Evolutionary conservation across 2,113 vertebrate species (phyloP).

Genomic region (Brevimyrus niger): DNA sequence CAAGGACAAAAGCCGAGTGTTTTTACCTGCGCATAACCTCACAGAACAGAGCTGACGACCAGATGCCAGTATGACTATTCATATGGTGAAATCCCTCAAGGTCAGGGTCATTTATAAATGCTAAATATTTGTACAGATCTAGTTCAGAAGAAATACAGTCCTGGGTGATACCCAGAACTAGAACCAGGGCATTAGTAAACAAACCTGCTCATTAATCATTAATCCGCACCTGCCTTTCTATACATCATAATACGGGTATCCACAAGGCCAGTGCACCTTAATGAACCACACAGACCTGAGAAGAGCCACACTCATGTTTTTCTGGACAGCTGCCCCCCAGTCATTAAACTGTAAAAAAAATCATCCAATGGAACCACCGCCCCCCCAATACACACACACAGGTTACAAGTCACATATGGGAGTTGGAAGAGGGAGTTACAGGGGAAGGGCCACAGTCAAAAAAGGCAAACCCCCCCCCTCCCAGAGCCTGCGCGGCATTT

Average conservation of each 20-base stretch:
- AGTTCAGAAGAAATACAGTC: background rate
- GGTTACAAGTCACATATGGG: background rate
- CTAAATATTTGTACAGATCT: background rate
- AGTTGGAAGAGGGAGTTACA: background rate
- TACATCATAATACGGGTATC: background rate
- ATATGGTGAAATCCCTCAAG: conserved; percentile 4
- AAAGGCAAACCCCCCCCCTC: background rate
- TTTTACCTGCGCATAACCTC: background rate
- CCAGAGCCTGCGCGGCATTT: background rate
- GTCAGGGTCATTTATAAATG: background rate
- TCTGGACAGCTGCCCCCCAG: background rate
- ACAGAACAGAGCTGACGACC: background rate
- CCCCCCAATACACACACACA: too few relatives aligned
- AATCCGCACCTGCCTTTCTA: background rate
- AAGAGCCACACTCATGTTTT: background rate
- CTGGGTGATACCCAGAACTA: background rate
- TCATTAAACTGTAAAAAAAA: background rate
- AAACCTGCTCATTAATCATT: background rate
- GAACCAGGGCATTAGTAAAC: background rate
- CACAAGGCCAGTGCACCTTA: background rate
- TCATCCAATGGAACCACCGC: background rate
- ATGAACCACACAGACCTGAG: background rate
- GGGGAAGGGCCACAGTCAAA: background rate
- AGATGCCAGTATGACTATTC: background rate
- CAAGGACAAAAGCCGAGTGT: background rate